A percentile compares a stretch with the other conserved stretches of the same genome.
phyloP scores from a whole-genome alignment of 2,113 vertebrate genomes.

The Nanorana parkeri region DNA sequence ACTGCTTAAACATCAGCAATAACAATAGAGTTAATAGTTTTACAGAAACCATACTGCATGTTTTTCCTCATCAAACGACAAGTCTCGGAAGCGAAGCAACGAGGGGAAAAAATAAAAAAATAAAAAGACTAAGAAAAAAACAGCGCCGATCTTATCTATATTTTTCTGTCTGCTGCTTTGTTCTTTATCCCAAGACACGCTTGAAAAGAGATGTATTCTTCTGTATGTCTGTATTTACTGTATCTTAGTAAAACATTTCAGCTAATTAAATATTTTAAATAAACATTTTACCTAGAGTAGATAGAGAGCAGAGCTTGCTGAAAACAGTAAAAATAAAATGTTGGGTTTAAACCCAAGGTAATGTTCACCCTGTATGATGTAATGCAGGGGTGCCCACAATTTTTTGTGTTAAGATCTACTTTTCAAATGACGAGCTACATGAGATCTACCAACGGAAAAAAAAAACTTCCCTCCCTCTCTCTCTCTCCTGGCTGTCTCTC shows the following conservation, averaged over 20 bases:
- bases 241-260: conserved; percentile 40
- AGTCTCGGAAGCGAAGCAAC: conserved; percentile 9
- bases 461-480: too few relatives aligned
- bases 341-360: not conserved
- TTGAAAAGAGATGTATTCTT: conserved; percentile 37
- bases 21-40: not conserved
- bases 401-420: too few relatives aligned
- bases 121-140: not conserved
- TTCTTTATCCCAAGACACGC: conserved; percentile 43
- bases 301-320: conserved; percentile 6
- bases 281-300: conserved; percentile 38
- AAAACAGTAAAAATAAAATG: not conserved
- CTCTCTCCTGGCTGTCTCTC: too few relatives aligned
- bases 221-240: conserved; percentile 38
- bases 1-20: not conserved
- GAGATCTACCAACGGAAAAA: too few relatives aligned
- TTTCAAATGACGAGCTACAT: too few relatives aligned
- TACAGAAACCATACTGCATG: not conserved
- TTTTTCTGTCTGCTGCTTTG: conserved; percentile 18
- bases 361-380: not conserved
- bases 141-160: conserved; percentile 37
- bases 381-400: too few relatives aligned
- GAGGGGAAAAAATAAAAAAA: not conserved
- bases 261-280: conserved; percentile 55
- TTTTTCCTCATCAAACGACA: not conserved